A percentile compares a stretch with the other conserved stretches of the same genome.
Evolutionary conservation across 2,888 invertebrate species (phyloP).

Genomic region (Eristalinus sepulchralis): DNA sequence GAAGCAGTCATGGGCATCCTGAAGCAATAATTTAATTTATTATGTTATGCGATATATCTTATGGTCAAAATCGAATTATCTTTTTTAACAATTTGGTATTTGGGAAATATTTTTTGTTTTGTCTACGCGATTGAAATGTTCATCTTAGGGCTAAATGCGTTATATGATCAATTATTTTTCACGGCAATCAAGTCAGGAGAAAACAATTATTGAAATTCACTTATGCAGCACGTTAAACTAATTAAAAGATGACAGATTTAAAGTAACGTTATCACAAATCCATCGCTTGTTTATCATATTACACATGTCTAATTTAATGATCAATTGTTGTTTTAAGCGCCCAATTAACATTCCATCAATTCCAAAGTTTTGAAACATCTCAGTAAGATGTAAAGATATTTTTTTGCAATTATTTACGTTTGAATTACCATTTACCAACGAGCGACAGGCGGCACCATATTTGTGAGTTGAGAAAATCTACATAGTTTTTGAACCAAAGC

Average conservation of each 20-base stretch:
- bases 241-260: not conserved
- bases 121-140: not conserved
- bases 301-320: not conserved
- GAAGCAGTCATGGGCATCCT: constrained; percentile 27
- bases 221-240: not conserved
- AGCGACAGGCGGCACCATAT: not conserved
- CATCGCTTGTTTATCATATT: not conserved
- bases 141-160: not conserved
- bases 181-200: not conserved
- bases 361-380: not conserved
- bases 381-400: not conserved
- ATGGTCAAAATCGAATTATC: not conserved
- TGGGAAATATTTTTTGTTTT: not conserved
- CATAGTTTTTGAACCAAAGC: not conserved
- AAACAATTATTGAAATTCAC: not conserved
- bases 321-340: not conserved
- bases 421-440: not conserved
- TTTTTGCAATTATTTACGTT: not conserved
- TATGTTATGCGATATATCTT: not conserved
- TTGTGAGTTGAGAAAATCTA: not conserved
- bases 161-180: not conserved
- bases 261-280: not conserved
- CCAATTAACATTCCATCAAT: not conserved
- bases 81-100: not conserved
- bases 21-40: not conserved